Evolutionary conservation across 64 coral and sea anemone genomes (phyloP).

Genomic region (Astreopora myriophthalma): DNA sequence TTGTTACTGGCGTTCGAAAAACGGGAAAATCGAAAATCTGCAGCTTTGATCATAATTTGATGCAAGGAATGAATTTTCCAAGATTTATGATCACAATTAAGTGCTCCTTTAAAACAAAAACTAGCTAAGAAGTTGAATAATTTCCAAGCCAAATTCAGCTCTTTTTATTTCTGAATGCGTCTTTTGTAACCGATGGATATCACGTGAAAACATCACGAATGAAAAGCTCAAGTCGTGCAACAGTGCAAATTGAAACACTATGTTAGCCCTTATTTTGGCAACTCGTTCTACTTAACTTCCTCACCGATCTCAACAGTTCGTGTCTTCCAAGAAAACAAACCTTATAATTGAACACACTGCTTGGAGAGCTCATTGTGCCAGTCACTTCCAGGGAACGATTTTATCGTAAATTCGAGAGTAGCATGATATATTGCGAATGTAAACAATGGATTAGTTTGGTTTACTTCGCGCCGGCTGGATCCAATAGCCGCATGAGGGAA

Average conservation of each 20-base stretch:
- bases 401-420: constrained; percentile 9
- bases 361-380: not conserved
- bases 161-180: not conserved
- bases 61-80: not conserved
- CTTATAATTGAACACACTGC: not conserved
- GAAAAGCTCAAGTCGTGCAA: not conserved
- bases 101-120: not conserved
- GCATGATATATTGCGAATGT: constrained; percentile 21
- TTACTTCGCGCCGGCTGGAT: constrained; percentile 58
- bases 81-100: not conserved
- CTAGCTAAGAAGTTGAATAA: not conserved
- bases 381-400: not conserved
- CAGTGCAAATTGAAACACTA: not conserved
- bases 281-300: not conserved
- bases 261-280: no score
- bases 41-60: not conserved
- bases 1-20: constrained; percentile 12
- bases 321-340: not conserved
- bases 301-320: not conserved
- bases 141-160: not conserved
- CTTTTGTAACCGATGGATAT: not conserved
- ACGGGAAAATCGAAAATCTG: not conserved
- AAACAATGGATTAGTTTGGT: constrained; percentile 20
- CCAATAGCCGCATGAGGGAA: constrained; percentile 93
- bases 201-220: not conserved